Base-by-base conservation (phyloP, 2,797 vertebrate genomes). In the Phrynocephalus vlangalii region DNA sequence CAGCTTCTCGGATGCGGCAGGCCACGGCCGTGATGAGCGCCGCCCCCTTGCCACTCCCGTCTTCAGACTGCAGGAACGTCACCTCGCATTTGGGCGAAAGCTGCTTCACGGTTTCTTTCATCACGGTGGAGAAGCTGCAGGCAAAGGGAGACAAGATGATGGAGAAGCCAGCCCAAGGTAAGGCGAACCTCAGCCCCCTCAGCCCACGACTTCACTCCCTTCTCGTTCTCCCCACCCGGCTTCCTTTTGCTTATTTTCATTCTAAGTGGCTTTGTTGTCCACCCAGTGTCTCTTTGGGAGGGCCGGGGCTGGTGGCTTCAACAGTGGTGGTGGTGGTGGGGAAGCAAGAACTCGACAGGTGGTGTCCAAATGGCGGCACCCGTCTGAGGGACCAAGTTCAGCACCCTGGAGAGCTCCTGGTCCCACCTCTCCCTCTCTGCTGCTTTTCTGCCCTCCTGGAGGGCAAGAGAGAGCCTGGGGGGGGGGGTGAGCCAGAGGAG, bases 21-120 rank as follows among this genome's bases (percentile, higher is more conserved):
- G 99, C 98, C 79, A 99, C 98, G 0, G 98, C 99, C 0, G 99
- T 99, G 96, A 99, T 99, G 88, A 99, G 97, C 0, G 99, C 99
- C 0, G 99, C 99, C 0, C 99, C 99, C 82, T 99, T 99, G 63
- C 99, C 98, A 0, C 99, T 99, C 91, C 99, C 99, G 0, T 99
- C 99, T 90, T 99, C 98, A 0, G 99, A 99, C 94, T 98, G 98
- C 84, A 98, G 94, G 93, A 99, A 98, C 20, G 97, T 97, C 94
- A 99, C 98, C 0, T 98, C 96, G 2, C 99, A 99, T 91, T 97
- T 96, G 0, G 99, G 99, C 0, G 98, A 97, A 96, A 99, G 88
- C 88, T 97, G 97, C 91, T 96, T 96, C 91, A 99, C 95, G 0
- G 98, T 99, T 86, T 98, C 97, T 0, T 97, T 97, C 98, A 99